Evolutionary conservation across 2,113 vertebrate species (phyloP).

Genomic region (Pteruthius melanotis): DNA sequence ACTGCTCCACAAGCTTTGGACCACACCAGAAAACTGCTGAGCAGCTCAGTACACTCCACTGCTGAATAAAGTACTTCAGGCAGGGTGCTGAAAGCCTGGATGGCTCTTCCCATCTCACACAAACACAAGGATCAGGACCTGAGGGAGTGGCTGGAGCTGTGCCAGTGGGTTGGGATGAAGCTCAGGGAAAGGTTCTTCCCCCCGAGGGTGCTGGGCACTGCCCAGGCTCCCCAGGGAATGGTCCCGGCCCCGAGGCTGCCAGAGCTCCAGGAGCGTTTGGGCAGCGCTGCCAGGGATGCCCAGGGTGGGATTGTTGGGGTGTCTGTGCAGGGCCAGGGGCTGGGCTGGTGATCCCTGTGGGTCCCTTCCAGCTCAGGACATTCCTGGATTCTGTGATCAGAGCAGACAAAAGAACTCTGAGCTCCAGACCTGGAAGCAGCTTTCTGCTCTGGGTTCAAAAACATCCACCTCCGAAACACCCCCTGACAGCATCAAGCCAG

Average conservation of each 20-base stretch:
- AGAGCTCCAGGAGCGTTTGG: not conserved
- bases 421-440: not conserved
- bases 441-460: not conserved
- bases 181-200: not conserved
- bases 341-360: rapidly evolving
- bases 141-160: not conserved
- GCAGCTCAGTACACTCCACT: rapidly evolving
- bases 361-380: not conserved
- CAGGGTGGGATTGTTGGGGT: not conserved
- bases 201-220: not conserved
- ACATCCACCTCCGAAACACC: not conserved
- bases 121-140: not conserved
- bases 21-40: not conserved
- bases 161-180: not conserved
- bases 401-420: not conserved
- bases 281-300: not conserved
- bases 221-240: not conserved
- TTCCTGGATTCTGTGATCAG: not conserved
- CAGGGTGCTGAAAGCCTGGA: not conserved
- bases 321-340: not conserved
- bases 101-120: not conserved
- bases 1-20: not conserved
- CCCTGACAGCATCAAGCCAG: not conserved
- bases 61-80: not conserved
- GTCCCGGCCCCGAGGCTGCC: not conserved